Evolutionary conservation across 2,888 invertebrate genomes (phyloP).

Genomic region (Leucophenga montana): DNA sequence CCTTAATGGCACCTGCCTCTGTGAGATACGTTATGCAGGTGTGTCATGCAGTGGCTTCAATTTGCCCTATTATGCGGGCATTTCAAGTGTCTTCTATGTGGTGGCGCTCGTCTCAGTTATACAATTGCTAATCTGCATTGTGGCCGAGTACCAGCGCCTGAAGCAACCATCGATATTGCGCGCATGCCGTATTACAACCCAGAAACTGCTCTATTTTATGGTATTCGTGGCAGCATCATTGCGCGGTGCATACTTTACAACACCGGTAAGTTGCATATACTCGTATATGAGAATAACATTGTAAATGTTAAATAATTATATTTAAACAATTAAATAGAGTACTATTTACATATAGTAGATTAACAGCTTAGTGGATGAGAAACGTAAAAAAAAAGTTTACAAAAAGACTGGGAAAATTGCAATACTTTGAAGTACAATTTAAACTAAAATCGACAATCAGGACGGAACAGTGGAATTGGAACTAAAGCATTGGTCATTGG

Average conservation of each 20-base stretch:
- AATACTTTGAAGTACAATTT: too few species aligned
- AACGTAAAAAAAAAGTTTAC: too few species aligned
- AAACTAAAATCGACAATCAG: too few species aligned
- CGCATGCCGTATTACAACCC: conserved; percentile 90
- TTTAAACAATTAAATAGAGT: too few species aligned
- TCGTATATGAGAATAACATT: too few species aligned
- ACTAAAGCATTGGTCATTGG: too few species aligned
- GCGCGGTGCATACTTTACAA: conserved; percentile 91
- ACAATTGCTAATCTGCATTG: conserved; percentile 87
- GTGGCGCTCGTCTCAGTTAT: conserved; percentile 88
- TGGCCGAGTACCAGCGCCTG: conserved; percentile 86
- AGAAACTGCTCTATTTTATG: conserved; percentile 90
- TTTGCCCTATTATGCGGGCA: conserved; percentile 83
- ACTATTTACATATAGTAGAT: too few species aligned
- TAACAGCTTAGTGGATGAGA: too few species aligned
- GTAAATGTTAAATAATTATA: too few species aligned
- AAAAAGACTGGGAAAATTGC: too few species aligned
- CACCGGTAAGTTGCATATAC: conserved; percentile 80
- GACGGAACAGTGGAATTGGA: too few species aligned
- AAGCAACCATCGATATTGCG: conserved; percentile 87
- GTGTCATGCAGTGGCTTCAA: conserved; percentile 88
- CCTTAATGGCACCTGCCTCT: conserved; percentile 91
- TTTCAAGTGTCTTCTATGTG: conserved; percentile 85
- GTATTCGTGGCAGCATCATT: conserved; percentile 89
- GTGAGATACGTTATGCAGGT: conserved; percentile 91